Evolutionary conservation across 1,140 invertebrate genomes (phyloP), one percentile per base, ranked within the genome.

Genomic region (Trachymyrmex cornetzi): DNA sequence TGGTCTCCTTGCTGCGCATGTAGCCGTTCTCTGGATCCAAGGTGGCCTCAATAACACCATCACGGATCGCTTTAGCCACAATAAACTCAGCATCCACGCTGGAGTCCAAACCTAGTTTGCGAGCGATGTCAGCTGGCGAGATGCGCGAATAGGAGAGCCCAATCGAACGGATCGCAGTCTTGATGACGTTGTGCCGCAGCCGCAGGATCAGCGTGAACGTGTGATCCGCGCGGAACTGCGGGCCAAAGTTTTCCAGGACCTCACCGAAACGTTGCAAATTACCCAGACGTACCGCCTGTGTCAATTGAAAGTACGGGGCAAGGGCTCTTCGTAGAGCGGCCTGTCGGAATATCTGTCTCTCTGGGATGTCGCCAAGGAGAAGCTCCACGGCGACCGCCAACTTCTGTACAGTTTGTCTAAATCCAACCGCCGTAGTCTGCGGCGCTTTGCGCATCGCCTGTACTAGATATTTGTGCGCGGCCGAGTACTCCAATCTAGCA

Each of bases 61-160:
- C 99, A 71, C 99, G 96, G 80, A 99, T 99, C n/a, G 99, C 99
- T 96, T 99, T 99, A 0, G 99, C 99, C 0, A 99, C 99, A 94
- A 99, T 99, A 94, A 99, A 99, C 94, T 99, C 99, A 0, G 99
- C 99, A 97, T 99, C 99, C 93, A 99, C 98, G 3, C 98, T 97
- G 12, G 98, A 99, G 93, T 99, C 99, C 22, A 99, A 95, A 14
- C 98, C 97, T 30, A 99, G 95, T 93, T 99, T 99, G 86, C 97
- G 96, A 11, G 99, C 99, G 92, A 99, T 99, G 95, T 99, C 99
- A 81, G 97, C 96, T 0, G 99, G 97, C 12, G 98, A 99, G 89
- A 99, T 99, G 71, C 98, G 96, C 0, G 99, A 99, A 95, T 99
- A 99, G 0, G 99, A 99, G 1, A 99, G 94, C 16, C 98, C 99